A percentile compares a stretch with the other conserved stretches of the same genome.
phyloP scores from a whole-genome alignment of 2,797 vertebrate species.

The Pseudotriccus pelzelni region DNA sequence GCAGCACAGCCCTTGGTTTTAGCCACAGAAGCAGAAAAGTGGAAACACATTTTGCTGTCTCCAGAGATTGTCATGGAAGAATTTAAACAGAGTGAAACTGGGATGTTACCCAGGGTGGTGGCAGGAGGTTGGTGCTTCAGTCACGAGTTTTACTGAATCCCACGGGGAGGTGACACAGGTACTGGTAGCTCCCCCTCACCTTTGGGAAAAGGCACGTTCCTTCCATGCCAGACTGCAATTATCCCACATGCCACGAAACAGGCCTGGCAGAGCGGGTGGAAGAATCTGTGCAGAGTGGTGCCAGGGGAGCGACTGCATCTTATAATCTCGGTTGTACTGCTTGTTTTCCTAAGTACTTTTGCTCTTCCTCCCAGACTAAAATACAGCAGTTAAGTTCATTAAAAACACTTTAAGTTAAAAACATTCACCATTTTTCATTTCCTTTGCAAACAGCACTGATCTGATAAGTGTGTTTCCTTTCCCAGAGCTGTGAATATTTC shows the following conservation, averaged over 20 bases:
- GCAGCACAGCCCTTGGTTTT: not conserved
- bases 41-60: not conserved
- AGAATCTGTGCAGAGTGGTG: not conserved
- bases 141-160: not conserved
- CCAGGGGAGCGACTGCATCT: not conserved
- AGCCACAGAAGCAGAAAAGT: not conserved
- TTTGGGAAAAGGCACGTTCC: not conserved
- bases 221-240: not conserved
- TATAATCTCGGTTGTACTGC: not conserved
- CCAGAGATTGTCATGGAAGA: not conserved
- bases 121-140: not conserved
- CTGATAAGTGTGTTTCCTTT: constrained; percentile 65
- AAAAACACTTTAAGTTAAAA: constrained; percentile 37
- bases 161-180: not conserved
- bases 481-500: not conserved
- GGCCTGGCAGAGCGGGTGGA: not conserved
- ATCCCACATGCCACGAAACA: not conserved
- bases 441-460: constrained; percentile 50
- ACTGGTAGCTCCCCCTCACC: not conserved
- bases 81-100: not conserved
- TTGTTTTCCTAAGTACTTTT: constrained; percentile 29
- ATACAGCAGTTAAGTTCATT: constrained; percentile 33
- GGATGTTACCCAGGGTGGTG: not conserved
- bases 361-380: constrained; percentile 9
- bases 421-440: constrained; percentile 52